Evolutionary conservation across 2,888 invertebrate species (phyloP).

Genomic region (Brassicogethes aeneus): DNA sequence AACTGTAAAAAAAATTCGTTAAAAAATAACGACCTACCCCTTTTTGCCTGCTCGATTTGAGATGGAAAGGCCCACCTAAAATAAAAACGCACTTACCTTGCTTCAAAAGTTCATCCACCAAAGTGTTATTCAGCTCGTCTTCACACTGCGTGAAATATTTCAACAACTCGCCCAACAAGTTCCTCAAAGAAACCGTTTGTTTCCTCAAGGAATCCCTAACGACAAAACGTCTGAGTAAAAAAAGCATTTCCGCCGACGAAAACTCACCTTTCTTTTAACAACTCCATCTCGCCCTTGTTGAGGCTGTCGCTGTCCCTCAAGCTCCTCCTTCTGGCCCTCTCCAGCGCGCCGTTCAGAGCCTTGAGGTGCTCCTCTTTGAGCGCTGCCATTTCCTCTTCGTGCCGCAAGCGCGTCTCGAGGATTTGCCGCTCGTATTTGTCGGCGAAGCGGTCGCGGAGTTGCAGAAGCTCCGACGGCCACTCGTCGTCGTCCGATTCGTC

Average conservation of each 20-base stretch:
- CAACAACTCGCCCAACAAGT: slow-evolving; percentile 58
- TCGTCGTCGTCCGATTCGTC: slow-evolving; percentile 62
- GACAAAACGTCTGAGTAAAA: no score
- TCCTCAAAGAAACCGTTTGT: slow-evolving; percentile 55
- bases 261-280: slow-evolving; percentile 59
- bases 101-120: slow-evolving; percentile 55
- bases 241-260: slow-evolving; percentile 6
- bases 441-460: slow-evolving; percentile 63
- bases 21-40: no score
- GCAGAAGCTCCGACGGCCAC: slow-evolving; percentile 68
- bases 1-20: no score
- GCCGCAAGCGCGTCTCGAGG: slow-evolving; percentile 46
- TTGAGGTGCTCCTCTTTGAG: slow-evolving; percentile 33
- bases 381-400: slow-evolving; percentile 53
- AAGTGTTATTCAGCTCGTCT: slow-evolving; percentile 67
- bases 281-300: slow-evolving; percentile 47
- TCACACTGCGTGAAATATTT: slow-evolving; percentile 69
- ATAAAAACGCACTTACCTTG: no score
- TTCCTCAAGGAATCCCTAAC: slow-evolving; percentile 58
- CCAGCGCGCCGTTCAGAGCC: slow-evolving; percentile 31
- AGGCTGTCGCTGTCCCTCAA: slow-evolving; percentile 34
- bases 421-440: slow-evolving; percentile 55
- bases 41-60: no score
- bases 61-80: no score
- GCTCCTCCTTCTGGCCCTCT: slow-evolving; percentile 31